These are phyloP conservation scores for Rhopalosiphum maidis DNA, from an alignment of 1,140 invertebrate genomes.

Conservation along the genomic window DNA sequence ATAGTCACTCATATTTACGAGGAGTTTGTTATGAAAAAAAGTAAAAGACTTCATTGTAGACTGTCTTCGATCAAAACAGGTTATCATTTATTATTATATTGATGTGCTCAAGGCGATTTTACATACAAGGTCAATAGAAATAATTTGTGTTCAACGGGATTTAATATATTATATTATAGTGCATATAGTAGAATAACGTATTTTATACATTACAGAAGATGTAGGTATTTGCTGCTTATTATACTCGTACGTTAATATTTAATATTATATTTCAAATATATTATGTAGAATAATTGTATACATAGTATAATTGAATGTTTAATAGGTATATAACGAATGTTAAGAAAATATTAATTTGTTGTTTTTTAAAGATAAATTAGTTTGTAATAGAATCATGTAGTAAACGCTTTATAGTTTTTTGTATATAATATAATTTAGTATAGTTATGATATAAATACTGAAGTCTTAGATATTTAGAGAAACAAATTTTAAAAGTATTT, in stretches of 20 bases:
- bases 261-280: not conserved
- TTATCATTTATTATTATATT: not conserved
- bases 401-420: not conserved
- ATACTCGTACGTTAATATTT: not conserved
- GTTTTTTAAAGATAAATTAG: not conserved
- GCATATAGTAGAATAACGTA: not conserved
- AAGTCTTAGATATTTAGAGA: not conserved
- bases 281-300: not conserved
- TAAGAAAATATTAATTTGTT: not conserved
- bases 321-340: not conserved
- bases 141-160: not conserved
- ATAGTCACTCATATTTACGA: not conserved
- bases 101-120: not conserved
- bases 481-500: not conserved
- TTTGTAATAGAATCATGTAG: not conserved
- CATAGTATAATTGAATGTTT: not conserved
- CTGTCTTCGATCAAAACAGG: not conserved
- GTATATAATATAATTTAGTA: not conserved
- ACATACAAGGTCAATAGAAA: not conserved
- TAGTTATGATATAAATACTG: not conserved
- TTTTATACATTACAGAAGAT: not conserved
- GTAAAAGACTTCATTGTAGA: not conserved
- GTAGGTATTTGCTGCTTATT: not conserved
- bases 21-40: not conserved
- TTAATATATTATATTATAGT: not conserved